Conservation (phyloP, 2,888 invertebrate species). For the Dolichopus griseipennis region DNA sequence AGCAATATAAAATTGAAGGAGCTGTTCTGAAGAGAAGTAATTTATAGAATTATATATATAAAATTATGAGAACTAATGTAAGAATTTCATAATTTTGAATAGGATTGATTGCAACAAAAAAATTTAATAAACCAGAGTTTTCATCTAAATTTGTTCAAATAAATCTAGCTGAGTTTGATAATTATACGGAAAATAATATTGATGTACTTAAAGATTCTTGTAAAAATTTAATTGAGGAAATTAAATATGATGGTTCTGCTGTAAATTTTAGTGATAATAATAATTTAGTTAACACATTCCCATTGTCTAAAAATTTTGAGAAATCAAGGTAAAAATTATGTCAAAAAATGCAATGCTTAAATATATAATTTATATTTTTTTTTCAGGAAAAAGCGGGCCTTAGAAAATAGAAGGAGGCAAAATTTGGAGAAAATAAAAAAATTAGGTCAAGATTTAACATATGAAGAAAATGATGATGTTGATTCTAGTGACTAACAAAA, state of each 20-base stretch:
- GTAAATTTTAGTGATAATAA: not conserved
- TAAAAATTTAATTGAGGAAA: not conserved
- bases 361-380: not conserved
- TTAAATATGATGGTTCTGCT: not conserved
- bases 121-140: not conserved
- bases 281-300: not conserved
- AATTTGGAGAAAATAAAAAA: not conserved
- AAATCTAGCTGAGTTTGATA: not conserved
- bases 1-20: constrained; percentile 35
- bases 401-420: not conserved
- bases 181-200: constrained; percentile 11
- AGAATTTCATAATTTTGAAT: not conserved
- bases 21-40: constrained; percentile 31
- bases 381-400: not conserved
- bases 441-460: not conserved
- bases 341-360: no score
- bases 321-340: not conserved
- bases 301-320: not conserved
- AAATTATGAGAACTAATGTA: not conserved
- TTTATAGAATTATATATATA: not conserved
- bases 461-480: not conserved
- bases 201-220: not conserved
- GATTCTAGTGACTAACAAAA: no score
- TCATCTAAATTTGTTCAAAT: not conserved
- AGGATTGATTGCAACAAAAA: not conserved